These are phyloP conservation scores for Gyrodactylus bullatarudis DNA, from an alignment of 1,140 invertebrate species.

Conservation along the genomic window DNA sequence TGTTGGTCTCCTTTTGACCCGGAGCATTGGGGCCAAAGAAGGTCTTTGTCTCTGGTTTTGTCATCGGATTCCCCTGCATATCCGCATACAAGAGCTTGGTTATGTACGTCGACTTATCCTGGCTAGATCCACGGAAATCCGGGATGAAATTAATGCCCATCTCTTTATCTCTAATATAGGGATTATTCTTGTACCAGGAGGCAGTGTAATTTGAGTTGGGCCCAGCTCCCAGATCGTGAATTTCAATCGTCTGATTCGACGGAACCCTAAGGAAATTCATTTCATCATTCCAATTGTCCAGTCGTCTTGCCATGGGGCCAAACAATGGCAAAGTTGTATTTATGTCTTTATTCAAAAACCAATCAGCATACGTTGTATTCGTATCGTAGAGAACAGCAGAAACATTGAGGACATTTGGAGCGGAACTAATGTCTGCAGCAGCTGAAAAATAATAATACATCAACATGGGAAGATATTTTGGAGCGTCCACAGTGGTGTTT, in stretches of 20 bases:
- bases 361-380: conserved; percentile 65
- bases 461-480: conserved; percentile 66
- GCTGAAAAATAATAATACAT: conserved; percentile 86
- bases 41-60: conserved; percentile 1
- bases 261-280: conserved; percentile 20
- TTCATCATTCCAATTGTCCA: conserved; percentile 19
- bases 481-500: conserved; percentile 13
- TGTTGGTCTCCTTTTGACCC: conserved; percentile 27
- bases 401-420: conserved; percentile 49
- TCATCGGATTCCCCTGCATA: conserved; percentile 6
- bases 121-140: background rate
- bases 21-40: conserved; percentile 21
- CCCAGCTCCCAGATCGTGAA: conserved; percentile 18
- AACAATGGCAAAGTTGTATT: conserved; percentile 79
- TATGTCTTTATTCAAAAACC: conserved; percentile 56
- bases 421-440: conserved; percentile 65
- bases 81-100: conserved; percentile 3
- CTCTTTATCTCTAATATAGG: conserved; percentile 15
- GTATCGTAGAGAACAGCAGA: conserved; percentile 70
- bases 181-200: conserved; percentile 56
- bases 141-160: conserved; percentile 5
- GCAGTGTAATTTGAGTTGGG: conserved; percentile 50
- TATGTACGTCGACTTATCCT: conserved; percentile 7
- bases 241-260: conserved; percentile 15
- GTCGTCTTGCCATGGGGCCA: conserved; percentile 45